Conservation (phyloP, 2,797 vertebrate species). For the Pristis pectinata region DNA sequence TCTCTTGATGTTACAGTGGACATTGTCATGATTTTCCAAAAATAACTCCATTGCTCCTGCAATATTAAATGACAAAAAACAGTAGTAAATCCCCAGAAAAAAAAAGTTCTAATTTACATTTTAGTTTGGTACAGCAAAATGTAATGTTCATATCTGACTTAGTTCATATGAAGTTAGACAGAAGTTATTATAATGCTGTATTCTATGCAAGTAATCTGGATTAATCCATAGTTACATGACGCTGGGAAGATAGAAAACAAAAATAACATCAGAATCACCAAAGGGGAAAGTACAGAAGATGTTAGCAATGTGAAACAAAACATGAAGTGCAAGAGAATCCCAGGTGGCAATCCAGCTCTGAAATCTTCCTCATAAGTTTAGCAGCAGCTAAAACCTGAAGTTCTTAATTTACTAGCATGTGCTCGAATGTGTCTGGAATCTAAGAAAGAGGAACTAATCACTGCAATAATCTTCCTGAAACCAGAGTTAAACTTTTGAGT, state of each 20-base stretch:
- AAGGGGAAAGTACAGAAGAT: background rate
- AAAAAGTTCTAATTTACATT: background rate
- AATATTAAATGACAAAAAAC: background rate
- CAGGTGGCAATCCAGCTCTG: background rate
- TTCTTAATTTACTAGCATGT: background rate
- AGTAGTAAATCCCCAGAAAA: too few relatives aligned
- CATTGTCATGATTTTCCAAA: background rate
- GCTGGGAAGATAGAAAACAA: background rate
- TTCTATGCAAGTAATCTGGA: background rate
- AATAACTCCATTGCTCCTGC: background rate
- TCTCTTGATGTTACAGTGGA: background rate
- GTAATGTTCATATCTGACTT: background rate
- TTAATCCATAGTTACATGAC: background rate
- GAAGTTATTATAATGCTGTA: background rate
- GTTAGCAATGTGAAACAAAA: background rate
- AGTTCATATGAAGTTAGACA: background rate
- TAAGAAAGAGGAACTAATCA: too few relatives aligned
- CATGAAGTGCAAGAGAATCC: background rate
- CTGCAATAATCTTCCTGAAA: background rate
- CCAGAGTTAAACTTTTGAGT: background rate
- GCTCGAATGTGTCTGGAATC: background rate
- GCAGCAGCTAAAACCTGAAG: background rate
- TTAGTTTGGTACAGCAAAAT: background rate
- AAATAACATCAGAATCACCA: background rate
- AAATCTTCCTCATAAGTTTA: background rate